A percentile compares a stretch with the other conserved stretches of the same genome.
phyloP scores from a whole-genome alignment of 2,113 vertebrate genomes.

The Ifrita kowaldi region DNA sequence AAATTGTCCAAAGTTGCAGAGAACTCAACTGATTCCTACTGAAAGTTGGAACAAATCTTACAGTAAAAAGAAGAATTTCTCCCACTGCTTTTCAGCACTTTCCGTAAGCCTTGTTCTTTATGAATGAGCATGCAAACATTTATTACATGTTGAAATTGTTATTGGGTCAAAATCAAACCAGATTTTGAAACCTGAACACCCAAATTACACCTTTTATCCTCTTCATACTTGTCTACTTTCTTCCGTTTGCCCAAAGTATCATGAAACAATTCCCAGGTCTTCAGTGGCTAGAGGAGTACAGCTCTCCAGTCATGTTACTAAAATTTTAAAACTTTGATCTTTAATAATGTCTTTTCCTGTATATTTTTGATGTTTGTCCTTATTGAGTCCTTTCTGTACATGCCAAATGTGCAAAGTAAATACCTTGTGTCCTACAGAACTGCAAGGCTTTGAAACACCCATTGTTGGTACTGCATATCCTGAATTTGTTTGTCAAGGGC shows the following conservation, averaged over 20 bases:
- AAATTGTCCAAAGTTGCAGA: constrained; percentile 21
- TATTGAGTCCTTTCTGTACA: neutral
- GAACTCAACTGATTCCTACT: constrained; percentile 36
- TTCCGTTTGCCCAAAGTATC: neutral
- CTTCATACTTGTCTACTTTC: neutral
- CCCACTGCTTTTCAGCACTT: constrained; percentile 27
- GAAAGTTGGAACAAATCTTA: constrained; percentile 38
- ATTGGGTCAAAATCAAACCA: constrained; percentile 1
- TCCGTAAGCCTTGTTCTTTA: neutral
- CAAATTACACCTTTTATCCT: neutral
- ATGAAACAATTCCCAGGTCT: neutral
- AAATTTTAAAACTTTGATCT: neutral
- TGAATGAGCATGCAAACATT: neutral
- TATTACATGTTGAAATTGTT: neutral
- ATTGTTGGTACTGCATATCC: neutral
- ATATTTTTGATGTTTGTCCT: neutral
- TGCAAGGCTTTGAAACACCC: neutral
- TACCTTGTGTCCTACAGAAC: neutral
- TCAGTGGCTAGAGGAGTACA: neutral
- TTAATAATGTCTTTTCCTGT: neutral
- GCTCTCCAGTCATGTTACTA: neutral
- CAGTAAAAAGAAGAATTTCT: constrained; percentile 1
- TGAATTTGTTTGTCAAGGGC: neutral
- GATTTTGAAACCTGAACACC: neutral
- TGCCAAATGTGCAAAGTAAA: neutral